phyloP scores from a whole-genome alignment of 2,797 vertebrate genomes.

The Orientallactaga sibirica region DNA sequence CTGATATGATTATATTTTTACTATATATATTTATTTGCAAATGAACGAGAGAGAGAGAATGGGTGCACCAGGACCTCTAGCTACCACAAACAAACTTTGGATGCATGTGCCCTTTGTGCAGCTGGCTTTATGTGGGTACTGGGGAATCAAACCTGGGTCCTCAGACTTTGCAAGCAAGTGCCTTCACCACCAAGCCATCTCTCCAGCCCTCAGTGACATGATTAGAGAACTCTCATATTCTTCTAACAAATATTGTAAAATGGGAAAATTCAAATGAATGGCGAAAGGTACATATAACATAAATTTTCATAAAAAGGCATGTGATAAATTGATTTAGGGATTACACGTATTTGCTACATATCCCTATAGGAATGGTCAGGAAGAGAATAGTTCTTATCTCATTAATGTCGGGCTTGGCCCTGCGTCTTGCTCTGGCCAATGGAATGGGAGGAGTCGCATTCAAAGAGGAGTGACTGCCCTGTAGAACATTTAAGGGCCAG shows the following conservation, averaged over 20 bases:
- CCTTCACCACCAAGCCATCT: too few relatives aligned
- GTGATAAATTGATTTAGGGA: not conserved
- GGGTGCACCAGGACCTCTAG: too few relatives aligned
- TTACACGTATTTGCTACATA: slow-evolving; percentile 15
- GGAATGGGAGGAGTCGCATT: not conserved
- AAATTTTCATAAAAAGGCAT: slow-evolving; percentile 3
- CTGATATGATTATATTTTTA: not conserved
- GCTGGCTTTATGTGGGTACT: too few relatives aligned
- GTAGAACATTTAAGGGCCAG: not conserved
- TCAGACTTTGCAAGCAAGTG: too few relatives aligned
- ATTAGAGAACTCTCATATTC: not conserved
- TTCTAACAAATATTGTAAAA: slow-evolving; percentile 59
- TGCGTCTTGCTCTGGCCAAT: not conserved
- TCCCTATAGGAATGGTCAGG: not conserved
- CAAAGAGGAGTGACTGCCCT: not conserved
- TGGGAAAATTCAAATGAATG: not conserved
- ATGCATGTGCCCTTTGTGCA: too few relatives aligned
- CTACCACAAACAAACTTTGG: too few relatives aligned
- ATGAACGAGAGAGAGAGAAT: too few relatives aligned
- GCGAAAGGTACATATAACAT: not conserved
- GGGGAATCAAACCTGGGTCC: too few relatives aligned
- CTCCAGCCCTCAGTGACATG: not conserved
- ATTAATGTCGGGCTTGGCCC: not conserved
- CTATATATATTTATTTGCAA: too few relatives aligned
- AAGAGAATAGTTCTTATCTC: not conserved